phyloP scores from a whole-genome alignment of 2,888 invertebrate genomes.

The Autographa pulchrina region DNA sequence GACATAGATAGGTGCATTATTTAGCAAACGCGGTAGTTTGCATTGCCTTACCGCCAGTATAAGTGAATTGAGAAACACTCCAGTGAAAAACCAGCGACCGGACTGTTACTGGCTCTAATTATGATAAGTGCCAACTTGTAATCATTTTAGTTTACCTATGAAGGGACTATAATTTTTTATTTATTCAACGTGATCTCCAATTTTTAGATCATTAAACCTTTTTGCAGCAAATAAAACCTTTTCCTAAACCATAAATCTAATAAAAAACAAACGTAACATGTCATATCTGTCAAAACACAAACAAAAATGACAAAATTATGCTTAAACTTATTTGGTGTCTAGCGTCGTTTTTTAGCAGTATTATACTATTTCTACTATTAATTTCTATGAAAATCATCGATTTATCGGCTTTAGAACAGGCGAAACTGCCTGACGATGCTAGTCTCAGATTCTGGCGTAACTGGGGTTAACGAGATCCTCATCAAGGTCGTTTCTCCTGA shows the following conservation, averaged over 20 bases:
- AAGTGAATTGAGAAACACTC: too few species aligned
- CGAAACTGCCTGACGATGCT: conserved; percentile 67
- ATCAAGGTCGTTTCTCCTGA: conserved; percentile 83
- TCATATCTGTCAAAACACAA: conserved; percentile 25
- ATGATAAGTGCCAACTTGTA: too few species aligned
- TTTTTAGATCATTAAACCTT: background rate
- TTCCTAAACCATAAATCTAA: background rate
- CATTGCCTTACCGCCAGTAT: too few species aligned
- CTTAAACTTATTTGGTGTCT: conserved; percentile 72
- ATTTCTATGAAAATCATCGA: conserved; percentile 51
- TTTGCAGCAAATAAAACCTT: background rate
- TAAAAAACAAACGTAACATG: conserved; percentile 6
- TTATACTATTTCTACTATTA: conserved; percentile 68
- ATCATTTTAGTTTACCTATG: too few species aligned
- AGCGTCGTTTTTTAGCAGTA: conserved; percentile 70
- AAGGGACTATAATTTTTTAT: too few species aligned
- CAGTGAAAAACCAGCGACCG: too few species aligned
- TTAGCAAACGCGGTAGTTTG: too few species aligned
- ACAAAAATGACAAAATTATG: conserved; percentile 67
- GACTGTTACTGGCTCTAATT: too few species aligned
- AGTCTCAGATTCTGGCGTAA: conserved; percentile 75
- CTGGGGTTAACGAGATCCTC: conserved; percentile 69
- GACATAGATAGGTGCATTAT: too few species aligned
- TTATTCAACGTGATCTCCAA: too few species aligned
- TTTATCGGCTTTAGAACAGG: background rate